phyloP scores from a whole-genome alignment of 2,888 invertebrate genomes.

The Penaeus monodon region DNA sequence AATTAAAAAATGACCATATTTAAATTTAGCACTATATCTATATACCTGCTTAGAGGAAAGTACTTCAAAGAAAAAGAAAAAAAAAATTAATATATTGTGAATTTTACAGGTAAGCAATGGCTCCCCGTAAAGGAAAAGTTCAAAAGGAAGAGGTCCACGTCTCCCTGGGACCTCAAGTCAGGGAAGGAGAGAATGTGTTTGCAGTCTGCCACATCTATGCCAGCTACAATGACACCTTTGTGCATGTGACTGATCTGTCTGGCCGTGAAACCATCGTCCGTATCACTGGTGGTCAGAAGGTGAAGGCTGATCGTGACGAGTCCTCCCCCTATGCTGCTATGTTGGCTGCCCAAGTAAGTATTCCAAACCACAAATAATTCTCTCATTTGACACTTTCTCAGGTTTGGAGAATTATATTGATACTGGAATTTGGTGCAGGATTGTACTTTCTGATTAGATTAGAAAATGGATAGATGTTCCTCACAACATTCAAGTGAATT shows the following conservation, averaged over 20 bases:
- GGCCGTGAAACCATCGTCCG: constrained; percentile 94
- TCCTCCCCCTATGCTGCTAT: constrained; percentile 99
- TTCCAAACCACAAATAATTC: background rate
- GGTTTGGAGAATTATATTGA: too few relatives aligned
- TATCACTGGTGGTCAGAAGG: constrained; percentile 99
- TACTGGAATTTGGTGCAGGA: too few relatives aligned
- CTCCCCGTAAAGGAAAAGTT: constrained; percentile 96
- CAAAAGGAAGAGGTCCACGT: constrained; percentile 93
- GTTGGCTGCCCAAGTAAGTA: constrained; percentile 96
- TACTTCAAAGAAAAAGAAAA: too few relatives aligned
- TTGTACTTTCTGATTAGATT: too few relatives aligned
- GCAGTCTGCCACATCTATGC: constrained; percentile 99
- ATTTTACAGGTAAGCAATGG: constrained; percentile 76
- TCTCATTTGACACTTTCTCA: background rate
- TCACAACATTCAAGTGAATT: too few relatives aligned
- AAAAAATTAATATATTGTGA: background rate
- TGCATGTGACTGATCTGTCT: constrained; percentile 98
- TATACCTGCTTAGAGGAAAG: too few relatives aligned
- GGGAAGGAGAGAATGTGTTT: constrained; percentile 97
- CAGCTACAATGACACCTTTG: constrained; percentile 99
- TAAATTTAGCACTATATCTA: too few relatives aligned
- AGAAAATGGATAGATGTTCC: too few relatives aligned
- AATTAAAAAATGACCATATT: too few relatives aligned
- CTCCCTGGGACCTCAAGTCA: constrained; percentile 93
- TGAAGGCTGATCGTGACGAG: constrained; percentile 99